Percentiles rank a stretch among this genome's conserved stretches.
These are phyloP conservation scores for Acestrorhynchus altus DNA, from an alignment of 2,797 vertebrate species.

Conservation along the genomic window DNA sequence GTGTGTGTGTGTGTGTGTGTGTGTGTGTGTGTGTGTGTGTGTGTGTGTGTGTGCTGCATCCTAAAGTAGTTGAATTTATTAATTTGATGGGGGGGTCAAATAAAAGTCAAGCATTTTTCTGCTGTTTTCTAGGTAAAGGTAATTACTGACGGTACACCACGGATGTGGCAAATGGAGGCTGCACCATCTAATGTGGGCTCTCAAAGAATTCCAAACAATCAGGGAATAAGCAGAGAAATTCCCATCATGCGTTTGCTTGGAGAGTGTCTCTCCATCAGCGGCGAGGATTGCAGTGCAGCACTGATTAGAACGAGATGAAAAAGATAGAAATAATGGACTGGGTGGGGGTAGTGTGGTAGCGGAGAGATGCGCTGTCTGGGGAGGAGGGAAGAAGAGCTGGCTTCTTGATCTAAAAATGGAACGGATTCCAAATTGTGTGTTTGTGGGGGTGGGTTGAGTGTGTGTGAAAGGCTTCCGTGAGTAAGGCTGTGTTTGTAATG, in stretches of 20 bases:
- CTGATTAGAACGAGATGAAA: slow-evolving; percentile 59
- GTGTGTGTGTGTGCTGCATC: too few species aligned
- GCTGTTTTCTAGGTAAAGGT: not conserved
- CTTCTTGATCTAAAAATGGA: slow-evolving; percentile 51
- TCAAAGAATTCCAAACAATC: slow-evolving; percentile 14
- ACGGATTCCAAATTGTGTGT: slow-evolving; percentile 28
- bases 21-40: too few species aligned
- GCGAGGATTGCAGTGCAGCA: slow-evolving; percentile 27
- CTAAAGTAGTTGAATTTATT: too few species aligned
- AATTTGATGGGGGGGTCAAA: too few species aligned
- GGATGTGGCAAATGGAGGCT: not conserved
- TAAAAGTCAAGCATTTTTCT: not conserved
- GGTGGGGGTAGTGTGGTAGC: slow-evolving; percentile 9
- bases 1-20: too few species aligned
- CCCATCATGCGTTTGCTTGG: slow-evolving; percentile 23
- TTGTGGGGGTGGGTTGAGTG: not conserved
- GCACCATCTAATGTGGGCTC: not conserved
- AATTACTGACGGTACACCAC: not conserved
- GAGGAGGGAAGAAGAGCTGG: slow-evolving; percentile 27
- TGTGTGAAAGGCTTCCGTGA: not conserved
- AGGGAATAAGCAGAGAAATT: not conserved
- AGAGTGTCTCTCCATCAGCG: slow-evolving; percentile 45
- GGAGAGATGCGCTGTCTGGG: slow-evolving; percentile 23
- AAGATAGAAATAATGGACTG: slow-evolving; percentile 48
- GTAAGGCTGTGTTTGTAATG: slow-evolving; percentile 8